A percentile compares a stretch with the other conserved stretches of the same genome.
phyloP scores from a whole-genome alignment of 2,113 vertebrate genomes.

The Oceanodroma tethys region DNA sequence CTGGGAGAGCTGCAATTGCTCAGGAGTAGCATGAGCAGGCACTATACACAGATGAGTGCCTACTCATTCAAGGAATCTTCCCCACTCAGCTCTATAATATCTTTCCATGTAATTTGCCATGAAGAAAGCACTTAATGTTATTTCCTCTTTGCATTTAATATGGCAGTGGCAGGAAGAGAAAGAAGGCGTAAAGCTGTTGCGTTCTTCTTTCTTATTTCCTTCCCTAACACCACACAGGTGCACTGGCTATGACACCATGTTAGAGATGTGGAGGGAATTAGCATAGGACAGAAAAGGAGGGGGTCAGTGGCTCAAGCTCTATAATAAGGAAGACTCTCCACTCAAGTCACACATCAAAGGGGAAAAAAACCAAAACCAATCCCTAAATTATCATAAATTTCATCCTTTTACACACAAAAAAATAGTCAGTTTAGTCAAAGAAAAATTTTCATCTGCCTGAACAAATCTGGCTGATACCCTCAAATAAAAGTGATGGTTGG shows the following conservation, averaged over 20 bases:
- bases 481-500: not conserved
- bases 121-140: not conserved
- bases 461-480: not conserved
- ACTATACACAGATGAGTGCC: not conserved
- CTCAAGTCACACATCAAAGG: not conserved
- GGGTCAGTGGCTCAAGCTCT: not conserved
- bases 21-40: not conserved
- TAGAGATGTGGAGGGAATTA: not conserved
- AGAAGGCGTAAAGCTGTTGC: not conserved
- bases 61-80: not conserved
- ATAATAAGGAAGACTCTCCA: not conserved
- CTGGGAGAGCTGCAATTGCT: not conserved
- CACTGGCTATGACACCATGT: not conserved
- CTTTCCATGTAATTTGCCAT: not conserved
- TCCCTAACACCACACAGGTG: not conserved
- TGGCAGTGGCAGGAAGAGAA: not conserved
- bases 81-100: not conserved
- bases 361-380: fast-evolving
- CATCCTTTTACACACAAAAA: not conserved
- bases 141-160: not conserved
- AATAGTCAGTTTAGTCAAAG: not conserved
- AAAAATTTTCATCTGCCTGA: not conserved
- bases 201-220: not conserved
- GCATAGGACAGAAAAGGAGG: not conserved
- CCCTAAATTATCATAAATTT: not conserved